Evolutionary conservation across 2,113 vertebrate genomes (phyloP).

Genomic region (Eclectus roratus): DNA sequence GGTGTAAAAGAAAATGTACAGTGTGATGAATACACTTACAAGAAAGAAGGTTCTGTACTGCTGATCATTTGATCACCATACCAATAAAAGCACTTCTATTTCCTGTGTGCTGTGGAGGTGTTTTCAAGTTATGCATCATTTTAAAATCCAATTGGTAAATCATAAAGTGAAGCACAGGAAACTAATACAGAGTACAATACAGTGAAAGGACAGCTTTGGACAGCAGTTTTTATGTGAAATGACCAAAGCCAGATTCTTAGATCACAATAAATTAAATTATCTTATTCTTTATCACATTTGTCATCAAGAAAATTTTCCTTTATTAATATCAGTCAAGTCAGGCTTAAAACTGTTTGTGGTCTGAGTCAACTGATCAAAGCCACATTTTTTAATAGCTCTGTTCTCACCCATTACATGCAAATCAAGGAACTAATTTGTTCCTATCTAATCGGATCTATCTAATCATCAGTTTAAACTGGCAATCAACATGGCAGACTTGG

Average conservation of each 20-base stretch:
- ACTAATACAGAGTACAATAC: neutral
- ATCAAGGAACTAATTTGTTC: neutral
- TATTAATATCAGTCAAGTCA: neutral
- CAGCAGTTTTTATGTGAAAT: neutral
- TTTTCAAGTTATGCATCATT: neutral
- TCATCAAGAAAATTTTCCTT: neutral
- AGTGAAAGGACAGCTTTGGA: neutral
- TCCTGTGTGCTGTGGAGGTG: neutral
- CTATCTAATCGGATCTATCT: neutral
- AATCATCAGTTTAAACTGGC: neutral
- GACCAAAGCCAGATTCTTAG: neutral
- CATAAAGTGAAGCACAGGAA: neutral
- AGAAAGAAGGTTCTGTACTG: neutral
- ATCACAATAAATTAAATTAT: neutral
- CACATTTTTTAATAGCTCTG: neutral
- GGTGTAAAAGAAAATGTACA: neutral
- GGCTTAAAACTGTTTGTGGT: neutral
- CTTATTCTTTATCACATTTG: neutral
- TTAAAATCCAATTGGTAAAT: slow-evolving; percentile 2
- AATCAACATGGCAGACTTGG: neutral
- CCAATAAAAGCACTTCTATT: neutral
- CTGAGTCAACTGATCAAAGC: neutral
- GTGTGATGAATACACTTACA: neutral
- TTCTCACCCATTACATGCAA: neutral
- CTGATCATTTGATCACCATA: neutral